Evolutionary conservation across 2,797 vertebrate genomes (phyloP).

Genomic region (Dicrostonyx torquatus): DNA sequence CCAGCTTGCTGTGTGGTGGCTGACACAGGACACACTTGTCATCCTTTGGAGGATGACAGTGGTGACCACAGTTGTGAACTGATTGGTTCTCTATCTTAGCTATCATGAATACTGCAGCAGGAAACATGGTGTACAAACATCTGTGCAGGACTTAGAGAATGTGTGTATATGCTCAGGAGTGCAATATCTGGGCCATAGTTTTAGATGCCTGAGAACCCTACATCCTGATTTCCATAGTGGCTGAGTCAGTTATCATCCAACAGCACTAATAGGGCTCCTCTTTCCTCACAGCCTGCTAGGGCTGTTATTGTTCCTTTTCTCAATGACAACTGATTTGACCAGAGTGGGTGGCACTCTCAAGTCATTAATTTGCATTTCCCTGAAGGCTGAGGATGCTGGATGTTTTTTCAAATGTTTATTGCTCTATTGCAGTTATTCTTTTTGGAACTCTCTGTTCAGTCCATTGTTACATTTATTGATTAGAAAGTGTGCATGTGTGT

Average conservation of each 20-base stretch:
- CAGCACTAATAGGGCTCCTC: background rate
- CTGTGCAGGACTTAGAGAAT: background rate
- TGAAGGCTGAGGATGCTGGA: background rate
- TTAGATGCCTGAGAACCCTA: background rate
- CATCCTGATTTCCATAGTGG: background rate
- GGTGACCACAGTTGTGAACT: background rate
- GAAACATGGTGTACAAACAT: background rate
- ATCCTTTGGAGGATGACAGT: no score
- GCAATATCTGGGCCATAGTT: background rate
- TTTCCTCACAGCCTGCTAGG: background rate
- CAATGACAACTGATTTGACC: no score
- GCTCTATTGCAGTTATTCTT: background rate
- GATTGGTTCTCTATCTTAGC: background rate
- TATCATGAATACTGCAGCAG: no score
- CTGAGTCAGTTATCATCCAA: background rate
- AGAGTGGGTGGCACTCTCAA: no score
- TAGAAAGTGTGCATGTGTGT: background rate
- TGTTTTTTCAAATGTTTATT: background rate
- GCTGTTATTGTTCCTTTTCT: background rate
- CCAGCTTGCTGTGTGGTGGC: accelerated
- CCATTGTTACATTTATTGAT: background rate
- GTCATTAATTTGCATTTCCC: background rate
- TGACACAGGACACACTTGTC: no score
- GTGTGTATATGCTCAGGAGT: background rate
- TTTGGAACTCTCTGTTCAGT: background rate